phyloP scores from a whole-genome alignment of 2,888 invertebrate species.

The Hydropsyche betteni region DNA sequence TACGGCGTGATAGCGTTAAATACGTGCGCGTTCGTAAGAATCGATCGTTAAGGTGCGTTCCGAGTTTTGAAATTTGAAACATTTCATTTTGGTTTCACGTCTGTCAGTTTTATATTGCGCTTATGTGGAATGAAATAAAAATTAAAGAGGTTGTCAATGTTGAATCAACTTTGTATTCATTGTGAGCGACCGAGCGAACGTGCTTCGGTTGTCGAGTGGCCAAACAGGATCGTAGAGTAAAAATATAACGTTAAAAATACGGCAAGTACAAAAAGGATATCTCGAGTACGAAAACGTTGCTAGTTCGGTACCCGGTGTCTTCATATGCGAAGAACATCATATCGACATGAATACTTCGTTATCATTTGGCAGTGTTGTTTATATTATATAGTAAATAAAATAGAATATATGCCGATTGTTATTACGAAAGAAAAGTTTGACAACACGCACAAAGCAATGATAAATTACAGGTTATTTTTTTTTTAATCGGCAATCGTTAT shows the following conservation, averaged over 20 bases:
- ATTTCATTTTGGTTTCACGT: conserved; percentile 5
- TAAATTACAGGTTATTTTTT: conserved; percentile 11
- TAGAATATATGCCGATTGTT: conserved; percentile 1
- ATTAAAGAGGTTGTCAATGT: conserved; percentile 22
- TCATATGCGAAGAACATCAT: too few relatives aligned
- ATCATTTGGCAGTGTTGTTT: too few relatives aligned
- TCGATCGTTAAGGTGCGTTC: conserved; percentile 8
- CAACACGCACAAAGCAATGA: conserved; percentile 14
- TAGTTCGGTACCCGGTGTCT: too few relatives aligned
- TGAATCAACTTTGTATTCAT: conserved; percentile 6
- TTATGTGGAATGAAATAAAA: conserved; percentile 21
- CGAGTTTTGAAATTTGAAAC: background rate
- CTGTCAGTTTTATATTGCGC: conserved; percentile 16
- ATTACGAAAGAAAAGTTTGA: conserved; percentile 15
- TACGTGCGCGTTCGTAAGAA: background rate
- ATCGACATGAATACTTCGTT: too few relatives aligned
- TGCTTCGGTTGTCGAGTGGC: conserved; percentile 11
- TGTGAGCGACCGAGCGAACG: conserved; percentile 22
- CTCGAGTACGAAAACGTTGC: too few relatives aligned
- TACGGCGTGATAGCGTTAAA: background rate
- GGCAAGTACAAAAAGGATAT: too few relatives aligned
- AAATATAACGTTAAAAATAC: too few relatives aligned
- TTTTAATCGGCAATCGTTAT: conserved; percentile 27
- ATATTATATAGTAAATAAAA: background rate
- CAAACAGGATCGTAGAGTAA: too few relatives aligned